phyloP scores from a whole-genome alignment of 2,113 vertebrate species.

The Pollimyrus isidori region DNA sequence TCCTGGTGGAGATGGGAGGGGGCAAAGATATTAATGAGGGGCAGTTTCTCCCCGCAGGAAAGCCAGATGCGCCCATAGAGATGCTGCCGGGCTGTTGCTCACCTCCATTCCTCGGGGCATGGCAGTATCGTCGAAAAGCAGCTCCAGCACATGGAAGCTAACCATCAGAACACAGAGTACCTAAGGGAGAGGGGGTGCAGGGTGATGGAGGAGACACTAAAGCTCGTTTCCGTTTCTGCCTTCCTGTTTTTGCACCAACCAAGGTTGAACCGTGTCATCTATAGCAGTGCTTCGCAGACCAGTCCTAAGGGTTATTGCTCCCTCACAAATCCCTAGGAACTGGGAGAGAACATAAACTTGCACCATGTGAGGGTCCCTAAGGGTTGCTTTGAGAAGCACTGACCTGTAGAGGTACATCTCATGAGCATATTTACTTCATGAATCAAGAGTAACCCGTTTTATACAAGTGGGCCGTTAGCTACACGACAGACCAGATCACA shows the following conservation, averaged over 20 bases:
- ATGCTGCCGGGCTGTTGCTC: slow-evolving; percentile 1
- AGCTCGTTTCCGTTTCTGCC: neutral
- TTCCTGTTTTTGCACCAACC: neutral
- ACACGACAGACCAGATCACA: neutral
- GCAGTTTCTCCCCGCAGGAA: neutral
- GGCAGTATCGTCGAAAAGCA: slow-evolving; percentile 84
- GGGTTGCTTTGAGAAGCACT: too few relatives aligned
- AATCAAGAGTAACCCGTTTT: neutral
- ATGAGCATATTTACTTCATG: neutral
- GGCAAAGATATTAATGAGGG: neutral
- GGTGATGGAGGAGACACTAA: neutral
- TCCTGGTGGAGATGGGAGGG: slow-evolving; percentile 55
- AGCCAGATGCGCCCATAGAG: neutral
- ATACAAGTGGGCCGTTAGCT: neutral
- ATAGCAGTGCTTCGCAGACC: too few relatives aligned
- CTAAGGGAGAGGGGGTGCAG: slow-evolving; percentile 47
- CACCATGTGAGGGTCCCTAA: too few relatives aligned
- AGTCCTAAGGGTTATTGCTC: too few relatives aligned
- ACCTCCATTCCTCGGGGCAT: slow-evolving; percentile 94
- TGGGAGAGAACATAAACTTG: too few relatives aligned
- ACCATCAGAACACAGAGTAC: slow-evolving; percentile 87
- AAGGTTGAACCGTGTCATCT: neutral
- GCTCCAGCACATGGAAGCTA: slow-evolving; percentile 85
- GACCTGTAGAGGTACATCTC: neutral
- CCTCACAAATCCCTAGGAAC: too few relatives aligned